Evolutionary conservation across 2,888 invertebrate species (phyloP), one percentile per base, ranked within the genome.

Genomic region (Sphaerophoria taeniata): DNA sequence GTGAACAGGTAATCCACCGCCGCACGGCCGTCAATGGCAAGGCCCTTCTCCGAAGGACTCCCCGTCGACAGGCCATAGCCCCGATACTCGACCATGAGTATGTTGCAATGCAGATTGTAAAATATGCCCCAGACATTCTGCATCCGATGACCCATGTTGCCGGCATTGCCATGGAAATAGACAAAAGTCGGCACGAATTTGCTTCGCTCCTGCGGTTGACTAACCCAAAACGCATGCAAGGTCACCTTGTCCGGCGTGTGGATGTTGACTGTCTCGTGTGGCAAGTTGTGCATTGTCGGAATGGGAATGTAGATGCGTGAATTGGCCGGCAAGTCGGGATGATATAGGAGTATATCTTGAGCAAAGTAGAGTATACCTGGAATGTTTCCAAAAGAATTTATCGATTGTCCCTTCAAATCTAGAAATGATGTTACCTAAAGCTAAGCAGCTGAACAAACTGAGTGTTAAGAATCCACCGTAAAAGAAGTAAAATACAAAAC

Each of bases 101-200:
- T 94, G 91, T 99, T 98, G 88, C 97, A 96, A 87, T 95, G 95
- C 71, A 97, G 93, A 89, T 95, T 95, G 88, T 96, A 95, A 91
- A 96, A 97, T 78, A 98, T 93, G 4, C 96, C 97, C 87, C 95
- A 95, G n/a, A 96, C 96, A 93, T 98, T 98, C 89, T 96, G 95
- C 89, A 98, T 93, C 87, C 97, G 95, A 90, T 98, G 98, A 0
- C 98, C 98, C 94, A 98, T 97, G 91, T 98, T 99, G 12, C 98
- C 98, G 70, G 98, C 98, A 94, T 98, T 99, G 6, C 98, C 98
- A 93, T 99, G 98, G 87, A 98, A 95, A 92, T 97, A 98, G 67
- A 98, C 93, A 90, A 98, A 93, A 9, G 98, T 98, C 0, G 97
- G 97, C 70, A 94, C 95, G 89, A 94, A 93, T 87, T 94, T 94